These are phyloP conservation scores for Rhagologus leucostigma DNA, from an alignment of 2,113 vertebrate genomes.

Conservation along the genomic window DNA sequence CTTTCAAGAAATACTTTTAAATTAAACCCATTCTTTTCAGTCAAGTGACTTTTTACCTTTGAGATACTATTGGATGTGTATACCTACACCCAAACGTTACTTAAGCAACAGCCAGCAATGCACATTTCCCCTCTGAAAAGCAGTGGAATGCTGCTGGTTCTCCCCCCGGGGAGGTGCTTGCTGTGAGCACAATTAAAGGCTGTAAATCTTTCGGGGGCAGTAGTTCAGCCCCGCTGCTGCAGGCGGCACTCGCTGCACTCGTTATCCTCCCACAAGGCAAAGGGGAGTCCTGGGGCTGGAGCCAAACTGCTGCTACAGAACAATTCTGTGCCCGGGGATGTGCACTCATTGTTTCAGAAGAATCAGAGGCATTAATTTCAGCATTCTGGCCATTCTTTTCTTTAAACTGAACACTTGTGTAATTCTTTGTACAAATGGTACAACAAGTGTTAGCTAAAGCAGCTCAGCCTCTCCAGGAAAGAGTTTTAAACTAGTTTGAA, in stretches of 20 bases:
- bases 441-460: neutral
- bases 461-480: neutral
- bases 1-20: neutral
- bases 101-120: neutral
- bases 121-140: neutral
- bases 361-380: neutral
- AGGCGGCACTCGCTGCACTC: neutral
- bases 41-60: neutral
- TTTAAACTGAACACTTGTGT: neutral
- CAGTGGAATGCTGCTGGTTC: neutral
- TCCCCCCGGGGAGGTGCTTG: neutral
- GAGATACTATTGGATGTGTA: fast-evolving
- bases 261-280: neutral
- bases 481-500: neutral
- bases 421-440: neutral
- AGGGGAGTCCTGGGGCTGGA: neutral
- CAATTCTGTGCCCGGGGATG: neutral
- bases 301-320: neutral
- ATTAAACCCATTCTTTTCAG: neutral
- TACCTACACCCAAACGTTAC: neutral
- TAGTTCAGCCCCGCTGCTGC: neutral
- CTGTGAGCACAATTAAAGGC: neutral
- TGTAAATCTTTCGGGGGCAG: neutral
- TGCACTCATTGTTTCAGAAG: neutral
- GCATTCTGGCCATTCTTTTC: neutral